These are phyloP conservation scores for Monodelphis domestica DNA, from an alignment of 2,797 vertebrate species.

Conservation along the genomic window DNA sequence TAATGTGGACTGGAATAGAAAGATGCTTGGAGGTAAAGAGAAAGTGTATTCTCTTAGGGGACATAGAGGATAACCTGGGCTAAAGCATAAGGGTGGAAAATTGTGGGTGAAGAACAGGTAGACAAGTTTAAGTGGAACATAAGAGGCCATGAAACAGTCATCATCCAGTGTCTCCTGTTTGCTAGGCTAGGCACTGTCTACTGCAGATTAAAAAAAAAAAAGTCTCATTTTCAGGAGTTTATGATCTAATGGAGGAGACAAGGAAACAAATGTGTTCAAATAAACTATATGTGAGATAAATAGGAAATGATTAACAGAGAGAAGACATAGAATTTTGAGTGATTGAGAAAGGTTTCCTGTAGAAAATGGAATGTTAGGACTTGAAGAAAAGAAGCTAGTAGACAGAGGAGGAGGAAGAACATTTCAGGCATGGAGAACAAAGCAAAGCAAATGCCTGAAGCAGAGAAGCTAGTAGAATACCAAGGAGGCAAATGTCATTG, in stretches of 20 bases:
- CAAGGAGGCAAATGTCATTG: background rate
- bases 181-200: background rate
- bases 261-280: background rate
- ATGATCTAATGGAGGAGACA: background rate
- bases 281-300: background rate
- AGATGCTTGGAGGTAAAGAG: background rate
- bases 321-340: background rate
- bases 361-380: background rate
- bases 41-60: background rate
- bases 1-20: background rate
- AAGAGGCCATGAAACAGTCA: background rate
- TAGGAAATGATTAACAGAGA: background rate
- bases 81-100: background rate
- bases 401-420: background rate
- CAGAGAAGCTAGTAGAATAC: background rate
- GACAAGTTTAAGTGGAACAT: background rate
- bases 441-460: background rate
- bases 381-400: background rate
- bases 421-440: background rate
- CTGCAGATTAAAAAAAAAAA: background rate
- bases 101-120: background rate
- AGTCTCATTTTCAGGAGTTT: background rate
- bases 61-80: too few species aligned
- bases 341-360: background rate
- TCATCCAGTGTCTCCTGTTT: background rate